Conservation (phyloP, 2,113 vertebrate genomes). For the Pelodiscus sinensis region DNA sequence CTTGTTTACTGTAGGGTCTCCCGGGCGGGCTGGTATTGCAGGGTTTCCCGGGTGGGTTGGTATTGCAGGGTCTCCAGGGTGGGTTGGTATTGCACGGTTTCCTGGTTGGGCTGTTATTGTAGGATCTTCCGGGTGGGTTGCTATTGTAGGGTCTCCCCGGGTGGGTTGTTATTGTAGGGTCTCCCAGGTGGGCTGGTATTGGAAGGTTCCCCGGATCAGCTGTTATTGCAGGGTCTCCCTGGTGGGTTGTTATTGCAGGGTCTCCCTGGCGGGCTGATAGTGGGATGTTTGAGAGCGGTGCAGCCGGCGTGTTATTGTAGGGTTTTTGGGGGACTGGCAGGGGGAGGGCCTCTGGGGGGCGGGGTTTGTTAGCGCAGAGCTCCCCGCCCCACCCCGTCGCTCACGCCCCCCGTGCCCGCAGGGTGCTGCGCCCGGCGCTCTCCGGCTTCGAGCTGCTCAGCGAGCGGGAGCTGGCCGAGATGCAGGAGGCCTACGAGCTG, state of each 20-base stretch:
- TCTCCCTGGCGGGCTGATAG: background rate
- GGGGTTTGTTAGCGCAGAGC: no score
- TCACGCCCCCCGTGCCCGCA: background rate
- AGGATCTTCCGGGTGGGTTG: background rate
- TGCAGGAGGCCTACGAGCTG: constrained; percentile 67
- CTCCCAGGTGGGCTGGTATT: no score
- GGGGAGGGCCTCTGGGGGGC: no score
- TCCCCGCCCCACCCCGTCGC: fast-evolving
- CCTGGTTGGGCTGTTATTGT: background rate
- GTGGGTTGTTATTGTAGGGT: no score
- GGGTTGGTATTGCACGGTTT: no score
- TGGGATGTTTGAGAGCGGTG: no score
- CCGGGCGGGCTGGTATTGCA: background rate
- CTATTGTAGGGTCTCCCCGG: background rate
- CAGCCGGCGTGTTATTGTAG: no score
- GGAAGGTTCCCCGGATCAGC: no score
- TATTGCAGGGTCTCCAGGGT: background rate
- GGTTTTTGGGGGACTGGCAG: no score
- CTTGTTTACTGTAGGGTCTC: background rate
- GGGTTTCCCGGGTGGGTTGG: background rate
- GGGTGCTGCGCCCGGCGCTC: constrained; percentile 59
- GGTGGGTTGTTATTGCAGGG: no score
- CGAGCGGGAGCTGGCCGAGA: constrained; percentile 67
- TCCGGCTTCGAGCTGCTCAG: constrained; percentile 67
- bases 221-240: background rate